These are phyloP conservation scores for Agrotis segetum DNA, from an alignment of 2,888 invertebrate genomes.

Conservation along the genomic window DNA sequence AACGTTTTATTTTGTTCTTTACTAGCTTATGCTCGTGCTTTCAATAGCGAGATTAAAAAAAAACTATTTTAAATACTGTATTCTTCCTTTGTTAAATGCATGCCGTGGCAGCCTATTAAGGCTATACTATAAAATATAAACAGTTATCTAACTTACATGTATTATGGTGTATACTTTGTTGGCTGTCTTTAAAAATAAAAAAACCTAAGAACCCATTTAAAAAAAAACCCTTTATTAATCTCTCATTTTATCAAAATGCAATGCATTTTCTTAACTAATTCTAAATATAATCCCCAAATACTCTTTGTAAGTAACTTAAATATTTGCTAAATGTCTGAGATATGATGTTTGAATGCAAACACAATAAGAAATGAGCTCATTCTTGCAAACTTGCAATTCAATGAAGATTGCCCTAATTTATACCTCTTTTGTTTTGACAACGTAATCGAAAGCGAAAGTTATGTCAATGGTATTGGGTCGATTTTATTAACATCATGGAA, in stretches of 20 bases:
- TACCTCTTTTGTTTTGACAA: constrained; percentile 30
- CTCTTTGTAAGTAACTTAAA: constrained; percentile 25
- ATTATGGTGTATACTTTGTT: too few species aligned
- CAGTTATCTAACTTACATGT: too few species aligned
- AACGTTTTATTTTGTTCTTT: too few species aligned
- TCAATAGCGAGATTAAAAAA: not conserved
- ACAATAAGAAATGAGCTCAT: constrained; percentile 38
- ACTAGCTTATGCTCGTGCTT: too few species aligned
- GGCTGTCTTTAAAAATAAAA: too few species aligned
- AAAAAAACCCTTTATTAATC: not conserved
- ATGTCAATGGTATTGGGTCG: constrained; percentile 20
- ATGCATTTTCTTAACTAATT: not conserved
- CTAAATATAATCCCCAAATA: not conserved
- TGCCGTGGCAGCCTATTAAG: too few species aligned
- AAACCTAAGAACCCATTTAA: not conserved
- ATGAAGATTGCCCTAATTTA: constrained; percentile 20
- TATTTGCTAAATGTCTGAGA: constrained; percentile 18
- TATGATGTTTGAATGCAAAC: constrained; percentile 35
- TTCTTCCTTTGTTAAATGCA: too few species aligned
- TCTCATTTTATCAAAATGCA: not conserved
- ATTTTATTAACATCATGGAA: not conserved
- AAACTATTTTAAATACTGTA: too few species aligned
- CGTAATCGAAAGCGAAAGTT: constrained; percentile 30
- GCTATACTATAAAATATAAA: too few species aligned
- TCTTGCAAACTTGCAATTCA: constrained; percentile 16